Evolutionary conservation across 2,888 invertebrate species (phyloP), one percentile per base, ranked within the genome.

Genomic region (Coelopa pilipes): DNA sequence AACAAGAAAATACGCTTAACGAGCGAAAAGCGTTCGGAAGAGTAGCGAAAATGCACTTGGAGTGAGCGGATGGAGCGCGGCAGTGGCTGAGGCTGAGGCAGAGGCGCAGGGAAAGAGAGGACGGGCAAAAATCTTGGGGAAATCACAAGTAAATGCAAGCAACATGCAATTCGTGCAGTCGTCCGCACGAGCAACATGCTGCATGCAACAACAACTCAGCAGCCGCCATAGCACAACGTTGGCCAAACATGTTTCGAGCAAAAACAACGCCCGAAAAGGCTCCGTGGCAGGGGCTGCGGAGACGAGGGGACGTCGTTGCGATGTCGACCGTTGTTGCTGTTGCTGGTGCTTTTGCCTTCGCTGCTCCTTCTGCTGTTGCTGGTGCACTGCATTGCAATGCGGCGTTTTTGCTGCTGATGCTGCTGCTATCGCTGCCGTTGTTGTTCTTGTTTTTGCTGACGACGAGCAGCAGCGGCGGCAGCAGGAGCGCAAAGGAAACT

Each of bases 101-200:
- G 11, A 77, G n/a, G 10, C n/a, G n/a, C 13, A n/a, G 34, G 34
- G 7, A 2, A 34, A 2, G 34, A 34, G 34, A 34, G 34, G 19
- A n/a, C 49, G 15, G 60, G 53, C 21, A 70, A 49, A 63, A 55
- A 69, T 34, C 53, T 34, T 46, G 24, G 9, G 49, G 76, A 77
- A 77, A 74, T 74, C 73, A 72, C 66, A 45, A 46, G 72, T 62
- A 63, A 75, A 82, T 80, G 81, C 62, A 49, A 84, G 81, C 82
- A 84, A 83, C 84, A 84, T 84, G 83, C 83, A 84, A 82, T 84
- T 84, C 84, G 82, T 84, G 84, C 84, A 82, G 80, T 80, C 55
- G 53, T 46, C 53, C 65, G 71, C 71, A 65, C 71, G 74, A 75
- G 75, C 78, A 79, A 77, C 78, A 77, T 78, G 79, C 76, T 77